phyloP scores from a whole-genome alignment of 1,140 invertebrate genomes.

The Hirudo medicinalis region DNA sequence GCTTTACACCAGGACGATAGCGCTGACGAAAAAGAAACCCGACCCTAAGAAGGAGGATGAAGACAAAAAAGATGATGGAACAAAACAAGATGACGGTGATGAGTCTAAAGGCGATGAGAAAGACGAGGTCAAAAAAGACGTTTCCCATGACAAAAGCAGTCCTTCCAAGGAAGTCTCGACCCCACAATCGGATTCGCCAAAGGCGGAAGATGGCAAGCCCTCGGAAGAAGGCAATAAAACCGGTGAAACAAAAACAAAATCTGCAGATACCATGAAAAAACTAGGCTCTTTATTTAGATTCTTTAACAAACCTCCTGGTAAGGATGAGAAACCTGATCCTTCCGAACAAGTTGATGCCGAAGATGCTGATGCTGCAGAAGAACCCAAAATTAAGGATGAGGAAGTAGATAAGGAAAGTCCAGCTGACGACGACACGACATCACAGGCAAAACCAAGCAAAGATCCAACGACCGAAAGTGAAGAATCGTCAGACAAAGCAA shows the following conservation, averaged over 20 bases:
- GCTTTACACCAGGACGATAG: conserved; percentile 5
- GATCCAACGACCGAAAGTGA: no score
- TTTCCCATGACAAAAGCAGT: neutral
- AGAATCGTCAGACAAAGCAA: no score
- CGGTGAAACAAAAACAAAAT: neutral
- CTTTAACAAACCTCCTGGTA: conserved; percentile 5
- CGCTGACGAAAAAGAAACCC: conserved; percentile 1
- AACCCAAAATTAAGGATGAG: neutral
- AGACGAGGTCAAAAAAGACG: no score
- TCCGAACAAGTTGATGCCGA: neutral
- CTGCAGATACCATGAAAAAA: neutral
- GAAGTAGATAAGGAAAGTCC: neutral
- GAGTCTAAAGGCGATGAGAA: no score
- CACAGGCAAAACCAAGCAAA: no score
- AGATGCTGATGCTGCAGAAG: neutral
- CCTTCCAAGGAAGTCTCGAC: neutral
- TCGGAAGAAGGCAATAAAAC: neutral
- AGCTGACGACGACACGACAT: neutral
- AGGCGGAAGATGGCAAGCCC: neutral
- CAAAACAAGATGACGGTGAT: neutral
- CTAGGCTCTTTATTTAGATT: neutral
- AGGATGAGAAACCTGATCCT: neutral
- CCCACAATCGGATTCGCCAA: neutral
- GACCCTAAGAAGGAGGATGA: neutral
- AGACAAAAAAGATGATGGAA: neutral